Evolutionary conservation across 2,888 invertebrate genomes (phyloP).

Genomic region (Dione juno): DNA sequence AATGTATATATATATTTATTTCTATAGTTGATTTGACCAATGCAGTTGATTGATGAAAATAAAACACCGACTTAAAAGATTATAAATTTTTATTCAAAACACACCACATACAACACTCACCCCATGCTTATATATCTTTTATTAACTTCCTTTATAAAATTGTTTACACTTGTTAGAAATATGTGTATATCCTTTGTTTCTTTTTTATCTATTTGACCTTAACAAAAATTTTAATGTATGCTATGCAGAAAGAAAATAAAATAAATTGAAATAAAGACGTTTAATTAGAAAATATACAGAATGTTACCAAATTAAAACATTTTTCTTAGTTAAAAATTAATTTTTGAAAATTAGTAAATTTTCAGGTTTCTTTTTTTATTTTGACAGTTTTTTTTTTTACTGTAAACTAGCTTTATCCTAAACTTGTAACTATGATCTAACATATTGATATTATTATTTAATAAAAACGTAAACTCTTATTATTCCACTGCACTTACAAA

Average conservation of each 20-base stretch:
- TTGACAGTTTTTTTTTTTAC: neutral
- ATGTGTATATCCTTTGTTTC: no score
- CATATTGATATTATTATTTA: neutral
- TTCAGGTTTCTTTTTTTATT: neutral
- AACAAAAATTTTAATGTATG: no score
- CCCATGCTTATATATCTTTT: conserved; percentile 36
- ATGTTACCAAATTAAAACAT: no score
- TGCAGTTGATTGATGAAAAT: no score
- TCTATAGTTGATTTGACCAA: no score
- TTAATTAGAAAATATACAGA: no score
- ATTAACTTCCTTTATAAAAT: neutral
- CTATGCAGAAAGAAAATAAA: no score
- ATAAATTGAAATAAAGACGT: no score
- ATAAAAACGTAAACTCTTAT: neutral
- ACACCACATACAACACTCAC: conserved; percentile 61
- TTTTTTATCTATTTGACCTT: no score
- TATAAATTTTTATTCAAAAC: conserved; percentile 71
- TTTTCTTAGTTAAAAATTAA: no score
- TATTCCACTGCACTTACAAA: neutral
- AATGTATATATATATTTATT: no score
- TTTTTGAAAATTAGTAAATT: no score
- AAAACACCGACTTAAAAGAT: conserved; percentile 42
- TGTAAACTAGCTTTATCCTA: conserved; percentile 10
- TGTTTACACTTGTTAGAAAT: neutral
- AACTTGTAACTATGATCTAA: neutral